Conservation (phyloP, 2,888 invertebrate species). For the Isotomurus palustris region DNA sequence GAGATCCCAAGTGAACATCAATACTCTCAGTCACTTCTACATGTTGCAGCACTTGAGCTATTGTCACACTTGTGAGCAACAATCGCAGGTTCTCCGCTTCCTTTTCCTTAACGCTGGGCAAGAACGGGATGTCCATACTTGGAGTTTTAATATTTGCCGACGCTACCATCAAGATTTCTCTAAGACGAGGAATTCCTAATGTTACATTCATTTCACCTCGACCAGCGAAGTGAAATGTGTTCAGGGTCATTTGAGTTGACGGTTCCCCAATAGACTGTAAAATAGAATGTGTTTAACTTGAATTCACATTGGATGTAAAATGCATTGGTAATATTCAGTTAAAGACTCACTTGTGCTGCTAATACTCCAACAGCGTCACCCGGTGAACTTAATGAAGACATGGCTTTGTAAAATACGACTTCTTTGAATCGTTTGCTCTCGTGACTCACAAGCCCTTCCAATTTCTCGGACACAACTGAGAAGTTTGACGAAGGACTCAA, state of each 20-base stretch:
- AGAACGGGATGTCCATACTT: constrained; percentile 88
- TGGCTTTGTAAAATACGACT: constrained; percentile 69
- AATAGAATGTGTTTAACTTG: no score
- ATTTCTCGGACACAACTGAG: constrained; percentile 77
- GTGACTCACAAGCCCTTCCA: constrained; percentile 63
- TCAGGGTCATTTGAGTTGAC: constrained; percentile 99
- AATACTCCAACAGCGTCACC: constrained; percentile 95
- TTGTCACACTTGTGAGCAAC: constrained; percentile 69
- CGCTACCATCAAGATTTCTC: constrained; percentile 96
- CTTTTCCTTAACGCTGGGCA: constrained; percentile 53
- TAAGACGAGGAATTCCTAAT: constrained; percentile 93
- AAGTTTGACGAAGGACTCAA: constrained; percentile 71
- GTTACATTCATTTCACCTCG: constrained; percentile 98
- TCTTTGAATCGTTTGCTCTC: constrained; percentile 57
- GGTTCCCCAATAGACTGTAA: constrained; percentile 89
- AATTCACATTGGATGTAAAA: neutral
- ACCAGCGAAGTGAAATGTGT: constrained; percentile 99
- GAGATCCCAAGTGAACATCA: constrained; percentile 51
- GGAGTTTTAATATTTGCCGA: constrained; percentile 92
- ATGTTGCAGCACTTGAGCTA: constrained; percentile 72
- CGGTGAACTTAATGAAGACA: constrained; percentile 73
- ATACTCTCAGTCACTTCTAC: constrained; percentile 59
- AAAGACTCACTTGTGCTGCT: constrained; percentile 72
- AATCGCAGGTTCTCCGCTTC: constrained; percentile 65
- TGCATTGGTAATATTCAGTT: neutral